Percentiles rank a stretch among this genome's conserved stretches.
Conservation (phyloP, 2,797 vertebrate genomes). For the Petrocephalus schoutedeni region DNA sequence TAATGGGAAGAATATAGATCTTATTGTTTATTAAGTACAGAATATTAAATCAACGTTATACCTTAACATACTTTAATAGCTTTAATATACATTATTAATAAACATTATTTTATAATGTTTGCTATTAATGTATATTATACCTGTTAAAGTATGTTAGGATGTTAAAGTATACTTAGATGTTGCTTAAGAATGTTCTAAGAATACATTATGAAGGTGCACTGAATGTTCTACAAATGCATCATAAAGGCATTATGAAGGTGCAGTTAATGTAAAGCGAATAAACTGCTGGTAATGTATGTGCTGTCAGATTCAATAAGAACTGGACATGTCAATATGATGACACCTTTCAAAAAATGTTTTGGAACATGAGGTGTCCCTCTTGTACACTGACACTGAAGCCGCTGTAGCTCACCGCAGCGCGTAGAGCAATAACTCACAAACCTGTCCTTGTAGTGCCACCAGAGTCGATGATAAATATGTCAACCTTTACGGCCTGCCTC, state of each 20-base stretch:
- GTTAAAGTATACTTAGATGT: neutral
- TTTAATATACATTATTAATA: neutral
- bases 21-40: neutral
- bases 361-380: neutral
- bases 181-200: neutral
- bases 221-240: neutral
- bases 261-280: neutral
- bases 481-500: slow-evolving; percentile 62
- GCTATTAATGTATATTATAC: neutral
- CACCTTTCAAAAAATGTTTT: neutral
- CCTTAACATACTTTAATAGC: neutral
- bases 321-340: neutral
- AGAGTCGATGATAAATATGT: slow-evolving; percentile 65
- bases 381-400: neutral
- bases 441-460: slow-evolving; percentile 66
- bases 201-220: neutral
- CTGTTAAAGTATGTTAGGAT: neutral
- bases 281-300: slow-evolving; percentile 12
- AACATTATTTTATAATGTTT: neutral
- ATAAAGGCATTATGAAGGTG: neutral
- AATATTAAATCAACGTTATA: neutral
- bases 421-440: slow-evolving; percentile 57
- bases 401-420: slow-evolving; percentile 11
- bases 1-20: neutral
- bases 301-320: neutral